These are phyloP conservation scores for Falco cherrug DNA, from an alignment of 2,797 vertebrate species.

Conservation along the genomic window DNA sequence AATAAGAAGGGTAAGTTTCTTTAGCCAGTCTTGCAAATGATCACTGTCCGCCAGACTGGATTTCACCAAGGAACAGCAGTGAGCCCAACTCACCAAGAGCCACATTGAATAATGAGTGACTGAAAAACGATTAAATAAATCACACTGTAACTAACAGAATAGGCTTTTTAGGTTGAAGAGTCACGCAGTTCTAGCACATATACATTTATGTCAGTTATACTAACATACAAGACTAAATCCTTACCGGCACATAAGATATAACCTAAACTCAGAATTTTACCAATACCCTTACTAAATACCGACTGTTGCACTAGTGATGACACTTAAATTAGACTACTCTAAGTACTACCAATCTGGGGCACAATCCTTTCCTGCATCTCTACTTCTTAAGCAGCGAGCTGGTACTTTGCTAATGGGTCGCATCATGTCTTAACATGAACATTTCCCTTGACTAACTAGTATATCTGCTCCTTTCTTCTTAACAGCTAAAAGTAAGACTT, in stretches of 20 bases:
- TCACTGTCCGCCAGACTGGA: slow-evolving; percentile 97
- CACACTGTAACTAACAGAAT: background rate
- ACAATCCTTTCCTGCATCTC: background rate
- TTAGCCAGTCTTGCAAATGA: slow-evolving; percentile 96
- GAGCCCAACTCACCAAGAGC: slow-evolving; percentile 98
- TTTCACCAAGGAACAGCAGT: slow-evolving; percentile 95
- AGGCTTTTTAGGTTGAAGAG: background rate
- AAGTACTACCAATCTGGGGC: background rate
- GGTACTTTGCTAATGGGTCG: background rate
- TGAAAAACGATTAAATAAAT: slow-evolving; percentile 59
- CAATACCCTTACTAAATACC: background rate
- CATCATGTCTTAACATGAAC: background rate
- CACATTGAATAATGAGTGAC: slow-evolving; percentile 99
- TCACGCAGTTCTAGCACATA: background rate
- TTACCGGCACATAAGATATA: background rate
- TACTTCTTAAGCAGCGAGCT: background rate
- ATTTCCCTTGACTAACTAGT: background rate
- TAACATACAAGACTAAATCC: background rate
- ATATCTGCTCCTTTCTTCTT: background rate
- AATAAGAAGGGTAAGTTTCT: slow-evolving; percentile 95
- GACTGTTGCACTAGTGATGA: background rate
- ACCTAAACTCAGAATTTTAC: background rate
- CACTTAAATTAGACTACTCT: background rate
- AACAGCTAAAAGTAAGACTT: background rate
- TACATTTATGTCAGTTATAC: background rate